A percentile compares a stretch with the other conserved stretches of the same genome.
Conservation (phyloP, 2,113 vertebrate species). For the Brienomyrus longianalis region DNA sequence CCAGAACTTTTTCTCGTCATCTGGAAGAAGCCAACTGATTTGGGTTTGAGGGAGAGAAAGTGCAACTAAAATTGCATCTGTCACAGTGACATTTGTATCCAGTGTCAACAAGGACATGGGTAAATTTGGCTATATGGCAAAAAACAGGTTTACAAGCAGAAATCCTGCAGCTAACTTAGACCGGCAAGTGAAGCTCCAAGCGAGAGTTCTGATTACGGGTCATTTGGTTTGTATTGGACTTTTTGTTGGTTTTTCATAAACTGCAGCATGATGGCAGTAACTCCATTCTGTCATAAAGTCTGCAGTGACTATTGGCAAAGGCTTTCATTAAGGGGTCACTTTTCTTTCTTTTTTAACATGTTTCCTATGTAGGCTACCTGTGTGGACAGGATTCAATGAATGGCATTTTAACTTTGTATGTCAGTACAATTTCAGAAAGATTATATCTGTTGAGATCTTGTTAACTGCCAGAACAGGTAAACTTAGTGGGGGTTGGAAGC, state of each 20-base stretch:
- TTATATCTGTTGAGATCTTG: neutral
- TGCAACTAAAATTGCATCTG: neutral
- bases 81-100: neutral
- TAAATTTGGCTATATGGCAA: neutral
- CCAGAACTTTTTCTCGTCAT: neutral
- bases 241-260: neutral
- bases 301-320: neutral
- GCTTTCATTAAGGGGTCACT: neutral
- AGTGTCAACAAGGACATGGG: neutral
- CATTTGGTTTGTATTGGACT: neutral
- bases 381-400: neutral
- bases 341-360: neutral
- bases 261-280: neutral
- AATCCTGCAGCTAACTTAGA: neutral
- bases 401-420: neutral
- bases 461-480: neutral
- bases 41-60: neutral
- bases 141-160: neutral
- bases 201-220: neutral
- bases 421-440: neutral
- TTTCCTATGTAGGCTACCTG: neutral
- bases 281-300: neutral
- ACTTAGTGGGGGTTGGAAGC: neutral
- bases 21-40: neutral
- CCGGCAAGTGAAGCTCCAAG: neutral